These are phyloP conservation scores for Percopsis transmontana DNA, from an alignment of 2,113 vertebrate genomes.

Conservation along the genomic window DNA sequence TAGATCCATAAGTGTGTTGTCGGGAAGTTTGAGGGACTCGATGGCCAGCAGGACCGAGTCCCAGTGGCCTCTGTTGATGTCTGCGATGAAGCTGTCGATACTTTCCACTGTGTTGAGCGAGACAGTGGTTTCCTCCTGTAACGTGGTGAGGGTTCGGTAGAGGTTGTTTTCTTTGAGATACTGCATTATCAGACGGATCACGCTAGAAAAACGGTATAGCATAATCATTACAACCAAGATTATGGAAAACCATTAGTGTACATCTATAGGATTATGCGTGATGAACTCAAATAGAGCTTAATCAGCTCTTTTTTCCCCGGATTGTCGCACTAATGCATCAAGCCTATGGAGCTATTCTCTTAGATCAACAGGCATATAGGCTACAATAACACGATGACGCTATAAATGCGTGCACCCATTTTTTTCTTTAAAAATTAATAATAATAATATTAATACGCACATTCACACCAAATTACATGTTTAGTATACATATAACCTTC, in stretches of 20 bases:
- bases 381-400: conserved; percentile 4
- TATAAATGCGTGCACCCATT: conserved; percentile 13
- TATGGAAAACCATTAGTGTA: no score
- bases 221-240: background rate
- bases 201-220: conserved; percentile 69
- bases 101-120: conserved; percentile 97
- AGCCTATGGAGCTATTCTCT: background rate
- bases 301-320: no score
- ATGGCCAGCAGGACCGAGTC: conserved; percentile 96
- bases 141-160: conserved; percentile 87
- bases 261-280: no score
- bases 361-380: conserved; percentile 46
- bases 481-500: background rate
- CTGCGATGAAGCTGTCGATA: conserved; percentile 96
- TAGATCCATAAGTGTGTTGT: conserved; percentile 95
- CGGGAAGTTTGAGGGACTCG: conserved; percentile 94
- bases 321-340: no score
- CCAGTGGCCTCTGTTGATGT: conserved; percentile 97
- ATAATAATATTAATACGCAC: background rate
- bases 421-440: background rate
- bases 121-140: conserved; percentile 96
- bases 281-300: background rate
- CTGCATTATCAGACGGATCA: conserved; percentile 98
- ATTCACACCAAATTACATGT: conserved; percentile 6
- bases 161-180: conserved; percentile 97